Percentiles rank a stretch among this genome's conserved stretches.
phyloP scores from a whole-genome alignment of 1,140 invertebrate genomes.

The Oncopodura yosiiana region DNA sequence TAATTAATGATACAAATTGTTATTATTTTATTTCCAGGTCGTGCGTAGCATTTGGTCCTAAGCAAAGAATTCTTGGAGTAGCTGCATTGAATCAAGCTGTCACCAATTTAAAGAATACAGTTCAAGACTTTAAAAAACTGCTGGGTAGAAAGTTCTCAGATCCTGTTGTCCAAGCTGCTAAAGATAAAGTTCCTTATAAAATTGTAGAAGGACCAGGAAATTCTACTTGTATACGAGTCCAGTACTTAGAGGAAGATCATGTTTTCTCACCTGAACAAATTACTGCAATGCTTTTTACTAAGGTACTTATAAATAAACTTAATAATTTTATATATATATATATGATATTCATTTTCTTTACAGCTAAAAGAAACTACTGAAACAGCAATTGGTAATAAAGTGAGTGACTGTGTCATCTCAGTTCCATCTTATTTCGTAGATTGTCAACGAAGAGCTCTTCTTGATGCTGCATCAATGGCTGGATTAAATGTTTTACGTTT shows the following conservation, averaged over 20 bases:
- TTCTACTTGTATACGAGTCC: constrained; percentile 69
- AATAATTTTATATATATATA: no score
- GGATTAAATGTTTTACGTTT: constrained; percentile 87
- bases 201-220: constrained; percentile 59
- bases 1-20: constrained; percentile 1
- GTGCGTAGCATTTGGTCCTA: constrained; percentile 87
- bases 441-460: constrained; percentile 75
- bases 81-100: constrained; percentile 94
- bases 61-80: constrained; percentile 84
- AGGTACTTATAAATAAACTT: no score
- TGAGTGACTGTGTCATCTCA: constrained; percentile 95
- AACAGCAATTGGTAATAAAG: constrained; percentile 71
- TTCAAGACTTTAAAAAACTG: constrained; percentile 85
- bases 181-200: constrained; percentile 57
- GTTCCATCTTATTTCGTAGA: constrained; percentile 91
- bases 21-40: constrained; percentile 55
- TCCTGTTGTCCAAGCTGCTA: constrained; percentile 70
- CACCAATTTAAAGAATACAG: constrained; percentile 94
- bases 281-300: constrained; percentile 92
- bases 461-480: constrained; percentile 77
- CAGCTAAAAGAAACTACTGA: constrained; percentile 85
- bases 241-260: constrained; percentile 75
- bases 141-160: constrained; percentile 80
- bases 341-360: no score
- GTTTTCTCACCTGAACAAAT: constrained; percentile 90